Conservation (phyloP, 2,797 vertebrate species). For the Gadopsis bispinosus region DNA sequence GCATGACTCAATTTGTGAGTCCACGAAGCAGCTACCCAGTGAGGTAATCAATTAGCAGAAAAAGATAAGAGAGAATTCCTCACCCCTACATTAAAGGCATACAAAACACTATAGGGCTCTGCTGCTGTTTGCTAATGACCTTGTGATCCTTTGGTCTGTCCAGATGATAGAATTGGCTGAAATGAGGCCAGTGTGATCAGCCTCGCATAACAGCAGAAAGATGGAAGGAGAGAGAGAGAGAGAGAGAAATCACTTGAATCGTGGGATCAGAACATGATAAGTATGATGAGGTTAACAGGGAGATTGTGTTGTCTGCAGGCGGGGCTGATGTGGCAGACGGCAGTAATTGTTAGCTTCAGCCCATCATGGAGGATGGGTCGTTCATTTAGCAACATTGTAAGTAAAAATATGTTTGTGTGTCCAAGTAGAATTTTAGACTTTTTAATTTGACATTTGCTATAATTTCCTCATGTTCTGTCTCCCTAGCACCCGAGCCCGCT, state of each 20-base stretch:
- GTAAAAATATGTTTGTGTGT: not conserved
- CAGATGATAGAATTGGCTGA: slow-evolving; percentile 14
- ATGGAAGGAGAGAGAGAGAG: not conserved
- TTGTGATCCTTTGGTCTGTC: slow-evolving; percentile 25
- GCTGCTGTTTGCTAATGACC: slow-evolving; percentile 40
- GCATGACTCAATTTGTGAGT: not conserved
- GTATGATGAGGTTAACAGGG: slow-evolving; percentile 12
- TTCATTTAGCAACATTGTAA: not conserved
- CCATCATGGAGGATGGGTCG: not conserved
- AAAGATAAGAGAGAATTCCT: not conserved
- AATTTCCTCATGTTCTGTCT: not conserved
- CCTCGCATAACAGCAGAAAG: not conserved
- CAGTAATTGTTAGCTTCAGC: slow-evolving; percentile 1
- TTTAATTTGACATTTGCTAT: not conserved
- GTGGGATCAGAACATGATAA: not conserved
- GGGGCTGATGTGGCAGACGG: not conserved
- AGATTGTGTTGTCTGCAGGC: not conserved
- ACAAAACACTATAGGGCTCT: not conserved
- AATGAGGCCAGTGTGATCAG: slow-evolving; percentile 18
- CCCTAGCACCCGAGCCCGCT: slow-evolving; percentile 78
- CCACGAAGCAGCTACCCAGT: not conserved
- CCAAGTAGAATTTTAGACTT: not conserved
- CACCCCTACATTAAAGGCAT: slow-evolving; percentile 9
- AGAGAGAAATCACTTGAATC: not conserved
- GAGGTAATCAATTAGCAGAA: slow-evolving; percentile 9